phyloP scores from a whole-genome alignment of 1,140 invertebrate species.

The Hyposmocoma kahamanoa region DNA sequence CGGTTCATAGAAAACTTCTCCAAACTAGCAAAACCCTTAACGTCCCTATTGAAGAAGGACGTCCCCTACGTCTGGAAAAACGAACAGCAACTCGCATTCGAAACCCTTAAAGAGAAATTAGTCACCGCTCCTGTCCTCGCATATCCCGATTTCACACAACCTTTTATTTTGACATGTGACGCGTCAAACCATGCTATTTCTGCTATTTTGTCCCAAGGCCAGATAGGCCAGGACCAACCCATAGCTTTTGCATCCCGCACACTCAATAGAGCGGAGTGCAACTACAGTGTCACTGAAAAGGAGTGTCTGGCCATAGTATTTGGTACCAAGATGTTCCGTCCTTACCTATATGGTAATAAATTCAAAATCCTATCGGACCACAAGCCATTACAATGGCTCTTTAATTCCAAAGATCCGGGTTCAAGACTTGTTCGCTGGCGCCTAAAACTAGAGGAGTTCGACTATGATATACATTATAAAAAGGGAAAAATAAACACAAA shows the following conservation, averaged over 20 bases:
- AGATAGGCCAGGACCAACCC: slow-evolving; percentile 22
- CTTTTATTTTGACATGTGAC: slow-evolving; percentile 40
- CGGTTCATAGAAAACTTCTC: slow-evolving; percentile 25
- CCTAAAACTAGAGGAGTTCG: no score
- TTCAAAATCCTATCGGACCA: slow-evolving; percentile 72
- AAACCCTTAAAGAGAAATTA: background rate
- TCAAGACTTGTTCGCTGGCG: no score
- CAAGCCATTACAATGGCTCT: slow-evolving; percentile 52
- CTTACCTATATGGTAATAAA: slow-evolving; percentile 63
- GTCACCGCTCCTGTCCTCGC: background rate
- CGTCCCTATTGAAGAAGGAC: slow-evolving; percentile 25
- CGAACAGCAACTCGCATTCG: background rate
- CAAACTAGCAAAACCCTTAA: slow-evolving; percentile 26
- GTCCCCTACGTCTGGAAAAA: slow-evolving; percentile 16
- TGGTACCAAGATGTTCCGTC: slow-evolving; percentile 51
- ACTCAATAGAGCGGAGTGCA: slow-evolving; percentile 24
- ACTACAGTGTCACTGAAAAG: slow-evolving; percentile 35
- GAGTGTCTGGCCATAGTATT: slow-evolving; percentile 72
- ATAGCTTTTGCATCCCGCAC: slow-evolving; percentile 28
- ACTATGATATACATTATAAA: no score
- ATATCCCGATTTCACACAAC: background rate
- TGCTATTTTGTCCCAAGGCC: slow-evolving; percentile 36
- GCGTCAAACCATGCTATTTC: slow-evolving; percentile 31
- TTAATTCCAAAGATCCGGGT: no score
- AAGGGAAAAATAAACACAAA: no score